Base-by-base conservation (phyloP, 2,113 vertebrate genomes). In the Psilopsiagon aymara region DNA sequence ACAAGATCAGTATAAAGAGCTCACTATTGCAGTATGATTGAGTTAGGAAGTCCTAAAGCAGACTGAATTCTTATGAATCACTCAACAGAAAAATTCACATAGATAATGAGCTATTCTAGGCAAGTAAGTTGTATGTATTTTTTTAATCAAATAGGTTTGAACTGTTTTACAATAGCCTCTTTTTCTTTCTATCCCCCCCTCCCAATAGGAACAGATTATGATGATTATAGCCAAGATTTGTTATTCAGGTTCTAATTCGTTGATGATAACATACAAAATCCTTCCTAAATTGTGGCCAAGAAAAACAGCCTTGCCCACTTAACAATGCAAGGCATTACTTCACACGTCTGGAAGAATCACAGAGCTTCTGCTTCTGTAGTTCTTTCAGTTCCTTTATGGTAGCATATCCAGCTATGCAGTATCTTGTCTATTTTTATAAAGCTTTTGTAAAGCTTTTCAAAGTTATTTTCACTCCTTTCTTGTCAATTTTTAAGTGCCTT, bases 291-390 rank as follows among this genome's bases (percentile, higher is more conserved):
- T 66, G 81, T 33, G 31, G 79, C 91, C 92, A 97, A 93, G 90
- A 88, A 88, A 93, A 96, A 94, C 63, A 93, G 71, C 37, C 68
- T 76, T 95, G 59, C 82, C 76, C 68, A 90, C 24, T 59, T 70
- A 92, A 93, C 85, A 97, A 79, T 83, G 79, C 49, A 92, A 88
- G 53, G 41, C 75, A 73, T 95, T 97, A 86, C 88, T 95, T 92
- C 75, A 96, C 53, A 52, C 0, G 0, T 68, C 75, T 92, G 67
- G 52, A 95, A 88, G 75, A 93, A 85, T 80, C 70, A 68, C 53
- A 74, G 62, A 86, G 17, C 70, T 95, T 86, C 86, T 63, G 25
- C 71, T 76, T 80, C 63, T 49, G 35, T 68, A 82, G 63, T 55
- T 69, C 59, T 87, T 93, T 79, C 57, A 80, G 43, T 41, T 82